Evolutionary conservation across 2,113 vertebrate species (phyloP).

Genomic region (Indri indri): DNA sequence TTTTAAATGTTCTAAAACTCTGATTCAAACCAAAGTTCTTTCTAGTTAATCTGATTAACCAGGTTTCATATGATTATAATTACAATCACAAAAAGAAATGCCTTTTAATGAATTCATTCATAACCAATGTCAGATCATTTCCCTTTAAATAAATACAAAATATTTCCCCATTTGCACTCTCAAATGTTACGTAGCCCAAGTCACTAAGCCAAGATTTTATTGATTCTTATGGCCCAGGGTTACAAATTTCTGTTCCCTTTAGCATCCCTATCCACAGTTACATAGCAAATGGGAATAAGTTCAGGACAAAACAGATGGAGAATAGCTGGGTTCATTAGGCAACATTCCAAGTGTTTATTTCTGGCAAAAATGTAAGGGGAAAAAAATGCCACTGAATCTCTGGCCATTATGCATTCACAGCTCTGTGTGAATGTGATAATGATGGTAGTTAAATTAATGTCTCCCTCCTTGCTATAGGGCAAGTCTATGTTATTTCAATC

Average conservation of each 20-base stretch:
- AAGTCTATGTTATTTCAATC: constrained; percentile 20
- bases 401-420: constrained; percentile 8
- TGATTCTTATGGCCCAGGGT: background rate
- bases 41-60: constrained; percentile 11
- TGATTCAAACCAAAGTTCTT: background rate
- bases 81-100: background rate
- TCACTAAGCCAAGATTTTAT: constrained; percentile 34
- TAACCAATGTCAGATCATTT: background rate
- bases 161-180: constrained; percentile 14
- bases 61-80: constrained; percentile 42
- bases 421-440: background rate
- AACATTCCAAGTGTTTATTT: constrained; percentile 60
- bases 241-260: constrained; percentile 8
- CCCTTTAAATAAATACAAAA: constrained; percentile 33
- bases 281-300: constrained; percentile 26
- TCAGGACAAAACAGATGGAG: constrained; percentile 46
- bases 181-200: background rate
- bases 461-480: background rate
- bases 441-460: background rate
- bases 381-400: constrained; percentile 21
- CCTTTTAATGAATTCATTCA: background rate
- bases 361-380: constrained; percentile 29
- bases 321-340: constrained; percentile 63
- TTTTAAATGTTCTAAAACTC: background rate
- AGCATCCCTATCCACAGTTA: background rate